Evolutionary conservation across 2,113 vertebrate species (phyloP).

Genomic region (Oreochromis spilurus): DNA sequence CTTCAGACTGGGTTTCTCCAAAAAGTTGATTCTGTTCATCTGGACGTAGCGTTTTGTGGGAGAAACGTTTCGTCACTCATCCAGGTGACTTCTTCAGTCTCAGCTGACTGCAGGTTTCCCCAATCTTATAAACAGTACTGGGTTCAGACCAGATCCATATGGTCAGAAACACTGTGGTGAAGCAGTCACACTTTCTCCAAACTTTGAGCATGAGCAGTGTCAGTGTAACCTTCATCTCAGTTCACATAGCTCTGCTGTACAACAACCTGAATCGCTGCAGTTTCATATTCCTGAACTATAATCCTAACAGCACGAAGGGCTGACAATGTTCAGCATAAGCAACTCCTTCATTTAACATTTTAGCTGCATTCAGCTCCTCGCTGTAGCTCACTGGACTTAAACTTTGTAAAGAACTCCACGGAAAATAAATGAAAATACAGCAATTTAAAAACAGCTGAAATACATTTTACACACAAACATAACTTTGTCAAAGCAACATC

Average conservation of each 20-base stretch:
- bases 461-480: neutral
- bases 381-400: neutral
- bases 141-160: neutral
- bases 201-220: neutral
- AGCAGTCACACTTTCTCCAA: neutral
- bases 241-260: neutral
- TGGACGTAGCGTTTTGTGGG: too few relatives aligned
- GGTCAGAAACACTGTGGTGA: neutral
- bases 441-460: neutral
- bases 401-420: neutral
- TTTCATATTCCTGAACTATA: neutral
- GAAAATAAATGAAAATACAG: neutral
- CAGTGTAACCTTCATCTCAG: neutral
- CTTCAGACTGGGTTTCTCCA: too few relatives aligned
- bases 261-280: too few relatives aligned
- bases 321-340: too few relatives aligned
- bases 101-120: too few relatives aligned
- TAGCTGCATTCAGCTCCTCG: neutral
- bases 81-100: too few relatives aligned
- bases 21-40: too few relatives aligned
- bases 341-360: neutral
- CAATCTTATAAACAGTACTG: too few relatives aligned
- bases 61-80: too few relatives aligned
- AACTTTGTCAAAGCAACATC: neutral
- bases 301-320: neutral